Evolutionary conservation across 1,140 invertebrate species (phyloP).

Genomic region (Neodiprion lecontei): DNA sequence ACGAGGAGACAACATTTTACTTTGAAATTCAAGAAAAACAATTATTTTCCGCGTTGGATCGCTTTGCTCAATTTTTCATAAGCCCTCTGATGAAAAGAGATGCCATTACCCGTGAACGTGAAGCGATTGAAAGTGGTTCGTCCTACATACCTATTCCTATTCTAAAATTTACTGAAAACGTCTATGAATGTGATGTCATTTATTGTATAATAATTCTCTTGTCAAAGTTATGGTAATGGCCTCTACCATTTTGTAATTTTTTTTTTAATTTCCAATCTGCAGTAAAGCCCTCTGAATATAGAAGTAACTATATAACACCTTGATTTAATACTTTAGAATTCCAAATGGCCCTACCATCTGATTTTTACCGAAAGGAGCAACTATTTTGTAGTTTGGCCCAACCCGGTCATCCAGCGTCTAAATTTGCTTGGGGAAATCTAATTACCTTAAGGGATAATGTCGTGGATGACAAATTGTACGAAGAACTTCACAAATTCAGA

Average conservation of each 20-base stretch:
- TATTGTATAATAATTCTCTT: no score
- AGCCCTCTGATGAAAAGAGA: conserved; percentile 85
- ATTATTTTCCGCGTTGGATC: conserved; percentile 77
- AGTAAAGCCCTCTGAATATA: background rate
- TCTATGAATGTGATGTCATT: background rate
- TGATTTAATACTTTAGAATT: conserved; percentile 68
- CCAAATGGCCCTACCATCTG: conserved; percentile 73
- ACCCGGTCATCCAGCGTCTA: conserved; percentile 74
- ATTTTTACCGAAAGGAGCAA: conserved; percentile 76
- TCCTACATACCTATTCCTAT: conserved; percentile 11
- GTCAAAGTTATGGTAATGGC: background rate
- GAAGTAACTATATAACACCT: background rate
- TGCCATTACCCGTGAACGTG: conserved; percentile 88
- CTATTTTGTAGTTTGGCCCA: conserved; percentile 73
- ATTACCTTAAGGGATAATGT: conserved; percentile 77
- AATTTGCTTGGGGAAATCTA: conserved; percentile 88
- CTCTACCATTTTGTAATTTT: background rate
- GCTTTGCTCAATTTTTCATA: conserved; percentile 91
- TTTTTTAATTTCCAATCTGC: conserved; percentile 19
- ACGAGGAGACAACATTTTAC: conserved; percentile 85
- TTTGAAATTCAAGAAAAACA: conserved; percentile 86
- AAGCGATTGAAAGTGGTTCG: conserved; percentile 88
- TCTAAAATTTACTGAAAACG: conserved; percentile 15
- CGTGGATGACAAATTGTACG: conserved; percentile 69
- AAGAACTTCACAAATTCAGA: conserved; percentile 79